phyloP scores from a whole-genome alignment of 2,888 invertebrate genomes.

The Tetragonula carbonaria region DNA sequence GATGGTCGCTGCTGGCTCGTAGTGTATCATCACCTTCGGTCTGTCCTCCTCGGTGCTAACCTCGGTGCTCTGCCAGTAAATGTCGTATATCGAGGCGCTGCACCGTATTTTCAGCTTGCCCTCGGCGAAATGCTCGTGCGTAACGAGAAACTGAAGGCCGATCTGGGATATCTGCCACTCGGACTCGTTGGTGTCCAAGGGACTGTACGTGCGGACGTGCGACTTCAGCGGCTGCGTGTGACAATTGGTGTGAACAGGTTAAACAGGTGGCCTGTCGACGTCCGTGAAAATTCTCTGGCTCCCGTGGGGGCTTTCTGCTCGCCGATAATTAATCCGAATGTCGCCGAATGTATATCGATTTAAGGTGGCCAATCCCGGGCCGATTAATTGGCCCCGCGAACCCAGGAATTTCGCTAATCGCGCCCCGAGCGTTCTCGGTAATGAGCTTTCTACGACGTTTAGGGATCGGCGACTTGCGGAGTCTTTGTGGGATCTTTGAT shows the following conservation, averaged over 20 bases:
- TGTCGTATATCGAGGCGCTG: constrained; percentile 87
- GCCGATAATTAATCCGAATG: constrained; percentile 39
- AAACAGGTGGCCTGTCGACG: neutral
- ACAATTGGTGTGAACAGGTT: constrained; percentile 14
- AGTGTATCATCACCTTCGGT: constrained; percentile 74
- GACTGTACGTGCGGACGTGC: constrained; percentile 76
- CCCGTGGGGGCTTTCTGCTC: constrained; percentile 2
- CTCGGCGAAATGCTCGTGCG: constrained; percentile 84
- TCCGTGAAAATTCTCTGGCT: constrained; percentile 34
- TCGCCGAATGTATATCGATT: constrained; percentile 1
- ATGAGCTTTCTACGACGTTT: constrained; percentile 31
- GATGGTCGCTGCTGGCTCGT: constrained; percentile 78
- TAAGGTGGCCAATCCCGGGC: constrained; percentile 24
- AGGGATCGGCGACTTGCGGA: neutral
- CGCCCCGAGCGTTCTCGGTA: constrained; percentile 10
- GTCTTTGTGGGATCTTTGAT: neutral
- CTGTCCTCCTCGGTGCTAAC: constrained; percentile 87
- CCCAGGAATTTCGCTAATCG: constrained; percentile 22
- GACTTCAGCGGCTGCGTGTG: constrained; percentile 72
- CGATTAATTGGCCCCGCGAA: constrained; percentile 31
- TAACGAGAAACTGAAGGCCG: constrained; percentile 85
- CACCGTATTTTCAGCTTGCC: constrained; percentile 88
- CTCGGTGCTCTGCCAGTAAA: constrained; percentile 89
- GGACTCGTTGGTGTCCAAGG: constrained; percentile 78
- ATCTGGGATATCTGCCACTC: constrained; percentile 85